Evolutionary conservation across 2,888 invertebrate species (phyloP).

Genomic region (Acronicta alni): DNA sequence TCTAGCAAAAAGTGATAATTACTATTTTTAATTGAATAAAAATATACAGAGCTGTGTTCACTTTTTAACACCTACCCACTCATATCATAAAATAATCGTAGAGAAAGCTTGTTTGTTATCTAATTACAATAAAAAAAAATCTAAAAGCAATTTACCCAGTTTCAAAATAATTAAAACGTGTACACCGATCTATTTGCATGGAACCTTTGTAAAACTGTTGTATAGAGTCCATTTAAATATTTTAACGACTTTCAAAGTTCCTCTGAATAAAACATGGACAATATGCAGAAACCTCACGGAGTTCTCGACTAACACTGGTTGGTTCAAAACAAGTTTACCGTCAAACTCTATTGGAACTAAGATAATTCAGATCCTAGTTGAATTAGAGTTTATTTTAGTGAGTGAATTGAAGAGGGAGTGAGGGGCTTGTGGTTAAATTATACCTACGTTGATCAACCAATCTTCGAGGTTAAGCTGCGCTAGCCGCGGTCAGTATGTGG

Average conservation of each 20-base stretch:
- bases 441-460: no score
- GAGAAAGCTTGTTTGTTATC: conserved; percentile 12
- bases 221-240: conserved; percentile 23
- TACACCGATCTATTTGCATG: neutral
- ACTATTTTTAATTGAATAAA: no score
- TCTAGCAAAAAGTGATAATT: no score
- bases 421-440: no score
- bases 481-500: no score
- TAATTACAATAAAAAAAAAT: neutral
- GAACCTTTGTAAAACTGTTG: conserved; percentile 10
- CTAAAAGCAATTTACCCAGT: neutral
- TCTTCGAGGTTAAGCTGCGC: no score
- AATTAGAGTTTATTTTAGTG: no score
- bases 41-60: no score
- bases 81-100: no score
- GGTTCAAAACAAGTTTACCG: conserved; percentile 4
- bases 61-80: no score
- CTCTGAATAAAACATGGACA: conserved; percentile 33
- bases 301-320: conserved; percentile 9
- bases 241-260: conserved; percentile 22
- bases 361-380: neutral
- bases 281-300: conserved; percentile 2
- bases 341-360: neutral
- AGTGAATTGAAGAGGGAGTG: no score
- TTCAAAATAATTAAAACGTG: neutral